Evolutionary conservation across 2,113 vertebrate species (phyloP).

Genomic region (Crypturellus undulatus): DNA sequence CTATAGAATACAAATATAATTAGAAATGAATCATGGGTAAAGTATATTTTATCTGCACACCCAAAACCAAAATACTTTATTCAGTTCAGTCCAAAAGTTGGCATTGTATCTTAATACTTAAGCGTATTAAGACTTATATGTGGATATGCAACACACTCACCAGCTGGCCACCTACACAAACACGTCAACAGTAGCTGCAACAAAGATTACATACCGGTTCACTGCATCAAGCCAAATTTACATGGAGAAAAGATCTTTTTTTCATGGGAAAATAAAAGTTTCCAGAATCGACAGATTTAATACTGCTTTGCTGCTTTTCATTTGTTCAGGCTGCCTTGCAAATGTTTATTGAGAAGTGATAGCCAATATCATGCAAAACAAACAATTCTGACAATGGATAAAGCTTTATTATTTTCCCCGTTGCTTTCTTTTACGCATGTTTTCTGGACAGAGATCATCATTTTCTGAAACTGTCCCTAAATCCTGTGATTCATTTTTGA

Average conservation of each 20-base stretch:
- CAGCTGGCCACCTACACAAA: rapidly evolving
- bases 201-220: background rate
- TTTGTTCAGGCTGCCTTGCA: background rate
- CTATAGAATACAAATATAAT: background rate
- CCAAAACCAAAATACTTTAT: background rate
- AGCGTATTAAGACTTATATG: background rate
- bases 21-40: background rate
- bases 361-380: background rate
- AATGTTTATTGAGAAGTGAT: background rate
- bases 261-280: background rate
- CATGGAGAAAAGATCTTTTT: background rate
- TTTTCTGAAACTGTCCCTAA: background rate
- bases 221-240: background rate
- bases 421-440: background rate
- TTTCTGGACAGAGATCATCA: background rate
- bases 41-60: background rate
- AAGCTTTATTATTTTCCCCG: background rate
- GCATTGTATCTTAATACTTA: background rate
- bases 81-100: background rate
- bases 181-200: background rate
- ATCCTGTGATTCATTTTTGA: background rate
- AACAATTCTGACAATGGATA: background rate
- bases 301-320: background rate
- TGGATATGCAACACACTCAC: background rate
- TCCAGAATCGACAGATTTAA: background rate